These are phyloP conservation scores for Drosophila bocqueti DNA, from an alignment of 1,140 invertebrate species.

Conservation along the genomic window DNA sequence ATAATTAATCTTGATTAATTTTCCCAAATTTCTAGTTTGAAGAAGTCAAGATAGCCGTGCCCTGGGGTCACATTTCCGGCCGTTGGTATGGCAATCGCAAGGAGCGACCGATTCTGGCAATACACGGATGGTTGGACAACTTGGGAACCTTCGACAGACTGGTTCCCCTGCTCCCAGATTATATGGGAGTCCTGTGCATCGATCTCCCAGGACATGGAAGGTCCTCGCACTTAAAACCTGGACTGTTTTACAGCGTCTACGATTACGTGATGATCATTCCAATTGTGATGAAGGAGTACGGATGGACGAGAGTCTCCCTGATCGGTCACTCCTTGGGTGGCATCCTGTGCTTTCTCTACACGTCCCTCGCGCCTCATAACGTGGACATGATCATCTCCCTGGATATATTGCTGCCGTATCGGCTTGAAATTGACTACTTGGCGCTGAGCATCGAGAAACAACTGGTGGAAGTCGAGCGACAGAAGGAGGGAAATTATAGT, in stretches of 20 bases:
- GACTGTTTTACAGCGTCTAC: conserved; percentile 86
- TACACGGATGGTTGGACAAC: conserved; percentile 92
- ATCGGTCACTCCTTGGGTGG: conserved; percentile 89
- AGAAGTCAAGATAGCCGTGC: conserved; percentile 88
- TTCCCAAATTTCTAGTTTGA: conserved; percentile 72
- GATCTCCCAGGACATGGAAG: conserved; percentile 91
- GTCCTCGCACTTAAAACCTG: conserved; percentile 88
- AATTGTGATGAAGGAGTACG: conserved; percentile 87
- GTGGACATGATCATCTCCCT: conserved; percentile 87
- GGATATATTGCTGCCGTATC: conserved; percentile 86
- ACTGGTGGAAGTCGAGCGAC: conserved; percentile 55
- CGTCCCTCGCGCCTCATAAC: conserved; percentile 86
- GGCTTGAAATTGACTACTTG: conserved; percentile 8
- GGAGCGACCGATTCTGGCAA: conserved; percentile 88
- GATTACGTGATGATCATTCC: conserved; percentile 86
- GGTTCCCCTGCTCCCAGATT: conserved; percentile 87
- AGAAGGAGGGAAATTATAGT: conserved; percentile 25
- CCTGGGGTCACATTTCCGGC: conserved; percentile 88
- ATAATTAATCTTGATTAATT: neutral
- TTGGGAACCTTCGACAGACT: conserved; percentile 89
- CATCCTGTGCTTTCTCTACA: conserved; percentile 86
- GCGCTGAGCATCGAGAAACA: conserved; percentile 39
- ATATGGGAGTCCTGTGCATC: conserved; percentile 88
- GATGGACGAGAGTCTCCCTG: conserved; percentile 89
- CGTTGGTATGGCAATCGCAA: conserved; percentile 89